Percentiles rank a stretch among this genome's conserved stretches.
Evolutionary conservation across 1,140 invertebrate genomes (phyloP).

Genomic region (Nebria ingens): DNA sequence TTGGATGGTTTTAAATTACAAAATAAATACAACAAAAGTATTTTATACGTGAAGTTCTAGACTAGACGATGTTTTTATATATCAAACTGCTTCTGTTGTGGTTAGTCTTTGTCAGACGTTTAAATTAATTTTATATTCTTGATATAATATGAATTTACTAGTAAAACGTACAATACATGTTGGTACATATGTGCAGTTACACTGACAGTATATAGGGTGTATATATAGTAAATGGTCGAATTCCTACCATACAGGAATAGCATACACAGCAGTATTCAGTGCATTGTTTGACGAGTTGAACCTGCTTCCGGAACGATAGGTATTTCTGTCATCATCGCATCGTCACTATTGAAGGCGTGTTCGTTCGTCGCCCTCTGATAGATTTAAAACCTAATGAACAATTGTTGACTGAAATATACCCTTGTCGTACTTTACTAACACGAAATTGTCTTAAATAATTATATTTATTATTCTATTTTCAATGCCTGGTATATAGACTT

Average conservation of each 20-base stretch:
- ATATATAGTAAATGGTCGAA: no score
- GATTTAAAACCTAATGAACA: conserved; percentile 1
- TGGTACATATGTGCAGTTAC: no score
- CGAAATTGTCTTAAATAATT: background rate
- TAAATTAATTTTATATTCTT: no score
- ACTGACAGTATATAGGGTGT: no score
- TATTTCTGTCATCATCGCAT: background rate
- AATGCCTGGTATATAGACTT: background rate
- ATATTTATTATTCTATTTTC: background rate
- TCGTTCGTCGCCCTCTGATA: background rate
- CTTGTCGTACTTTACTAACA: background rate
- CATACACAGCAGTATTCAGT: background rate
- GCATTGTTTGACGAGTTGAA: background rate
- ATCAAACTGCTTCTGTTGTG: no score
- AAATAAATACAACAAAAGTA: no score
- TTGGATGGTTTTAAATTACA: background rate
- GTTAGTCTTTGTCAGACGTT: no score
- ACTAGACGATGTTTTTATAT: no score
- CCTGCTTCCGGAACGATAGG: background rate
- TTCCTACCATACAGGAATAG: conserved; percentile 4
- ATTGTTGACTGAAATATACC: background rate
- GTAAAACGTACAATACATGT: no score
- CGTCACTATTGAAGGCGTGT: background rate
- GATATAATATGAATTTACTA: no score
- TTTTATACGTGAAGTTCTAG: no score